Evolutionary conservation across 2,888 invertebrate genomes (phyloP), one percentile per base, ranked within the genome.

Genomic region (Caradrina clavipalpis): DNA sequence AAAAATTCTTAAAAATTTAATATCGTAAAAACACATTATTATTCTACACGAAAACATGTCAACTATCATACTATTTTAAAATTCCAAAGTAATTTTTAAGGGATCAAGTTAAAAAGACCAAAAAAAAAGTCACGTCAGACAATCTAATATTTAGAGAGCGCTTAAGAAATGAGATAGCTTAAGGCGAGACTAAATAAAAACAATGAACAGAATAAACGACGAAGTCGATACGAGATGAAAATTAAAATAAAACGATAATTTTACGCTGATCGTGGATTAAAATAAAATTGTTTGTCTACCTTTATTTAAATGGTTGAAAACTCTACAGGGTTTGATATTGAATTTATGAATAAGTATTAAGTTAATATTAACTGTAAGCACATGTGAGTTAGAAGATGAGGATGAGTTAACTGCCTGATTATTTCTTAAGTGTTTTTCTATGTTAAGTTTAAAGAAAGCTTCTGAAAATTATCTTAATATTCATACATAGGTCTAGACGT

Each of bases 111-210:
- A 63, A 49, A 35, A 61, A 60, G 31, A 35, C 51, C 8, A 56
- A 60, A 68, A 72, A 74, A 72, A 72, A 54, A 57, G 63, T 60
- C 61, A 69, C 68, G 15, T 57, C 69, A 35, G 54, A 54, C 54
- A 51, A 73, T 69, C 60, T 61, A 64, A 73, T 78, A 64, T 78
- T 76, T 69, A 73, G 11, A 78, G 63, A 64, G 53, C 39, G 56
- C 68, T 67, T 76, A 68, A 76, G 68, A 63, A 78, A 78, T 64
- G 63, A 61, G 39, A 78, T 68, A 76, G 68, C 68, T 78, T 69
- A 78, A 17, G 22, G 50, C 50, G 19, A 31, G 19, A 39, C 31
- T 49, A 59, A 60, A 73, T 54, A 68, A 76, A 78, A 73, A 76
- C 51, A 69, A 61, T 57, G 57, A 47, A 54, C 17, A 58, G 51